Conservation (phyloP, 2,797 vertebrate species). For the Margarornis squamiger region DNA sequence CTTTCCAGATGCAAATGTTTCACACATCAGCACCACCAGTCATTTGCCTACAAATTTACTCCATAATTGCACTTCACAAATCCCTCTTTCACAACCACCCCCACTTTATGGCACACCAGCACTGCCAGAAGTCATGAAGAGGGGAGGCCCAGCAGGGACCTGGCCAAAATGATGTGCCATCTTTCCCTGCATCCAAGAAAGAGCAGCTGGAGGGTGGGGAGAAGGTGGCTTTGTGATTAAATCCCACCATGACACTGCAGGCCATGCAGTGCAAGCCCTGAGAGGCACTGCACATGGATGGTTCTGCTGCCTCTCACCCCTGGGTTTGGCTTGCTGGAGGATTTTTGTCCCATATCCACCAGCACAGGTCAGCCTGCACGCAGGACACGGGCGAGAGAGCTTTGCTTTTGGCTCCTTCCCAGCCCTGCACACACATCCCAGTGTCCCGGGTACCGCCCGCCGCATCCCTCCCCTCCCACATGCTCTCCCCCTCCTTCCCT, state of each 20-base stretch:
- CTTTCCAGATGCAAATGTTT: not conserved
- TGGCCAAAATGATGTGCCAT: fast-evolving
- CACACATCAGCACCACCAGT: fast-evolving
- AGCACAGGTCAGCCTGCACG: not conserved
- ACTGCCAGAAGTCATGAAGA: not conserved
- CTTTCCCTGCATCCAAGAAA: not conserved
- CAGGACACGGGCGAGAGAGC: fast-evolving
- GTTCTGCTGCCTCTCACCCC: not conserved
- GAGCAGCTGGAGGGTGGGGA: not conserved
- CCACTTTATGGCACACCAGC: fast-evolving
- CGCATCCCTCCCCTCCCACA: not conserved
- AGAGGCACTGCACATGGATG: fast-evolving
- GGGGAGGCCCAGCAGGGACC: fast-evolving
- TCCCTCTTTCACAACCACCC: not conserved
- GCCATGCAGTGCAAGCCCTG: not conserved
- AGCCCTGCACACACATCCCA: fast-evolving
- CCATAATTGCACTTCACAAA: fast-evolving
- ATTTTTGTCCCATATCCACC: not conserved
- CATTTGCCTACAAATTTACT: not conserved
- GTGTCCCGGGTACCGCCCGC: not conserved
- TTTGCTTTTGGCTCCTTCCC: not conserved
- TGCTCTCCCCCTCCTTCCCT: not conserved
- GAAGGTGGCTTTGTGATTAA: not conserved
- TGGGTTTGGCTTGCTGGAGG: not conserved
- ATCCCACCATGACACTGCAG: not conserved